phyloP scores from a whole-genome alignment of 2,113 vertebrate species.

The Cavia aperea region DNA sequence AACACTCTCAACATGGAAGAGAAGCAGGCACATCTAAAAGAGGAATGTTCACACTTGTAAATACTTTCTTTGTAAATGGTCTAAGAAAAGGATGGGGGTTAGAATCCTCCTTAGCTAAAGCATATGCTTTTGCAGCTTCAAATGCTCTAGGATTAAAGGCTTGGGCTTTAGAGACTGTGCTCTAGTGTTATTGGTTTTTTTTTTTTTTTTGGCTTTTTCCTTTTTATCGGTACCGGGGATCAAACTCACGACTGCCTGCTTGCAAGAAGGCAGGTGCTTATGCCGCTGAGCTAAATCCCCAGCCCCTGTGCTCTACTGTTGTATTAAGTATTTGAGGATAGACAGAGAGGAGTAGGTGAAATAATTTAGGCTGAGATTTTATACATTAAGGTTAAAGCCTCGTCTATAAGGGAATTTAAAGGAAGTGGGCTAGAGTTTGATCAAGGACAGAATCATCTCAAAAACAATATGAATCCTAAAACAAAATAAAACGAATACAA shows the following conservation, averaged over 20 bases:
- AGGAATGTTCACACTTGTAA: not conserved
- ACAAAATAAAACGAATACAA: not conserved
- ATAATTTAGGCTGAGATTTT: not conserved
- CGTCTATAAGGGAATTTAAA: not conserved
- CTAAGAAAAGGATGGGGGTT: not conserved
- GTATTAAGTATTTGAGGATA: not conserved
- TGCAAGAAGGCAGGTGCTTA: too few species aligned
- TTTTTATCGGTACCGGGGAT: too few species aligned
- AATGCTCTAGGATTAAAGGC: not conserved
- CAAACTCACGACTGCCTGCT: too few species aligned
- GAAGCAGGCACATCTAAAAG: not conserved
- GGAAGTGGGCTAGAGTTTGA: not conserved
- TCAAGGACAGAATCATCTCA: not conserved
- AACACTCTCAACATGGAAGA: not conserved
- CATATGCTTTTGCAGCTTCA: not conserved
- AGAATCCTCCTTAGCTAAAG: not conserved
- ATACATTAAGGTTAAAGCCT: not conserved
- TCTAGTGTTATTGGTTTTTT: not conserved
- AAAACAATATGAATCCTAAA: not conserved
- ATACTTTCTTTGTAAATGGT: not conserved
- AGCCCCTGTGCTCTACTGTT: not conserved
- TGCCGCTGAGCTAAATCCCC: too few species aligned
- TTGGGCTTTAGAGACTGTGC: too few species aligned
- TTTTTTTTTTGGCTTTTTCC: too few species aligned
- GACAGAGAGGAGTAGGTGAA: accelerated